Conservation (phyloP, 2,113 vertebrate species). For the Neolamprologus falcicula region DNA sequence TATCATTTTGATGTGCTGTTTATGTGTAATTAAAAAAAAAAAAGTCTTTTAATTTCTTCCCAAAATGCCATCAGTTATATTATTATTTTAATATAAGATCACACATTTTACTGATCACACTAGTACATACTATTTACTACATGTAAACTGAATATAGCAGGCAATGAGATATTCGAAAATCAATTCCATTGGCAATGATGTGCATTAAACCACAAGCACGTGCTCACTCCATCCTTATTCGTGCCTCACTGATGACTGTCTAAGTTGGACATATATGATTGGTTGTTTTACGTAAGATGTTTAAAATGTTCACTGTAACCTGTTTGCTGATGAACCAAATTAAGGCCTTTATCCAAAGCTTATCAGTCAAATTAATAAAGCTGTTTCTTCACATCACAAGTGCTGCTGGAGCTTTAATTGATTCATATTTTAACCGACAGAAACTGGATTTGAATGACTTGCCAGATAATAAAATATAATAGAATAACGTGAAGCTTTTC, state of each 20-base stretch:
- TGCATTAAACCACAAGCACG: neutral
- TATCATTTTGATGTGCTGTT: neutral
- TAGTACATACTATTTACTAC: neutral
- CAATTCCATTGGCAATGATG: neutral
- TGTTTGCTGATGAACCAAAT: neutral
- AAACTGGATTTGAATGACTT: neutral
- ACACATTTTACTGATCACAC: neutral
- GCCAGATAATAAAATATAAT: neutral
- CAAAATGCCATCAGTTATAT: neutral
- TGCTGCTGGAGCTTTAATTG: neutral
- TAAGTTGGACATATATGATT: neutral
- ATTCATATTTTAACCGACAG: neutral
- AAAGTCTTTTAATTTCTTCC: neutral
- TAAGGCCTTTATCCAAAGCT: neutral
- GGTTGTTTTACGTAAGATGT: neutral
- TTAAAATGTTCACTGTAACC: neutral
- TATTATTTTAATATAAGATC: neutral
- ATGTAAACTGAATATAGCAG: neutral
- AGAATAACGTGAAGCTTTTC: neutral
- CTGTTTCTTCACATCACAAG: neutral
- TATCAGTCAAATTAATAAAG: neutral
- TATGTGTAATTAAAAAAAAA: neutral
- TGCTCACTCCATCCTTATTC: neutral
- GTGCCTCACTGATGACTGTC: neutral
- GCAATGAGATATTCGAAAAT: neutral